phyloP scores from a whole-genome alignment of 64 coral and sea anemone species.

The Hydrozoanthus tunicans region DNA sequence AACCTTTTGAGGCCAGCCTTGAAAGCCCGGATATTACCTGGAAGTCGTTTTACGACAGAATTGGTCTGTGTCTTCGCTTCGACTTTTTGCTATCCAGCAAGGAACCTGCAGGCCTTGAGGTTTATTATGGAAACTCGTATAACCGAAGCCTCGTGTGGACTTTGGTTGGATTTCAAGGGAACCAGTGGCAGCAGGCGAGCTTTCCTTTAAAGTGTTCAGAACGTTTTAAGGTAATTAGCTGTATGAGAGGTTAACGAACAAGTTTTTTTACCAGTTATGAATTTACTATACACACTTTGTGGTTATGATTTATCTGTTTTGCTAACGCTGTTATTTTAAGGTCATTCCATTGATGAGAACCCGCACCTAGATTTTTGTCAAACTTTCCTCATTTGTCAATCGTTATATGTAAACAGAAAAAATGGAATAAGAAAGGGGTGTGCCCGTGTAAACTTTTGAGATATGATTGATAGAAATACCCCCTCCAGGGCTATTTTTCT shows the following conservation, averaged over 20 bases:
- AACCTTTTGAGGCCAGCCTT: neutral
- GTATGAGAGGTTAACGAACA: neutral
- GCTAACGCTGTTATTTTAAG: too few species aligned
- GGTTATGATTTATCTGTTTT: too few species aligned
- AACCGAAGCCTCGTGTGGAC: constrained; percentile 10
- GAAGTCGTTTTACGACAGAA: constrained; percentile 21
- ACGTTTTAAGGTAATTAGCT: constrained; percentile 5
- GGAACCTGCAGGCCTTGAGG: neutral
- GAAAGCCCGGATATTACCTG: constrained; percentile 31
- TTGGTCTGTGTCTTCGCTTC: constrained; percentile 38
- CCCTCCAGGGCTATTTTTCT: too few species aligned
- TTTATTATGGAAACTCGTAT: neutral
- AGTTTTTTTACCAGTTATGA: neutral
- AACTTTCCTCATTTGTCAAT: too few species aligned
- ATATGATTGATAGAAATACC: too few species aligned
- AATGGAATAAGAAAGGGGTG: too few species aligned
- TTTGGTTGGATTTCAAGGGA: constrained; percentile 39
- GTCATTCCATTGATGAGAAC: too few species aligned
- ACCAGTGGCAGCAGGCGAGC: constrained; percentile 1
- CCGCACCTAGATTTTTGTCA: too few species aligned
- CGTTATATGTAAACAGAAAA: too few species aligned
- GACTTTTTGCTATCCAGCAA: constrained; percentile 16
- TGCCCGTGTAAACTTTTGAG: too few species aligned
- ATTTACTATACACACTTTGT: neutral
- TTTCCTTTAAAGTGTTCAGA: neutral